phyloP scores from a whole-genome alignment of 2,113 vertebrate genomes.

The Dromiciops gliroides region DNA sequence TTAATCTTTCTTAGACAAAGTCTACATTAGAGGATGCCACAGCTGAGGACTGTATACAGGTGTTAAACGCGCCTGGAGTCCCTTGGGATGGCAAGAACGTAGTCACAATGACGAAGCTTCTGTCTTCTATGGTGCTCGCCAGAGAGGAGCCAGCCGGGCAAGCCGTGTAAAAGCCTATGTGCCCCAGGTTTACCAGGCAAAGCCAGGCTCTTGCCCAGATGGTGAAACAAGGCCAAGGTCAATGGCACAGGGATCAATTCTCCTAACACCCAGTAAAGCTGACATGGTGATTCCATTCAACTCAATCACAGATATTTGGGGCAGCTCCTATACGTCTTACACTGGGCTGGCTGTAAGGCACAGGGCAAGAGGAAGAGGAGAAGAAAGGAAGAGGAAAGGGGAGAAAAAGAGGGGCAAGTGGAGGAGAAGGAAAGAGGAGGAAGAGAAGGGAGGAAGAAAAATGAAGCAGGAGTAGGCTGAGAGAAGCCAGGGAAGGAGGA shows the following conservation, averaged over 20 bases:
- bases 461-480: too few relatives aligned
- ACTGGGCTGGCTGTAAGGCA: too few relatives aligned
- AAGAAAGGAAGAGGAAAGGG: too few relatives aligned
- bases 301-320: too few relatives aligned
- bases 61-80: conserved; percentile 60
- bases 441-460: too few relatives aligned
- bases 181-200: neutral
- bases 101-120: conserved; percentile 48
- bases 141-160: conserved; percentile 58
- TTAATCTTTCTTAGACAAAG: conserved; percentile 68
- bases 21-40: conserved; percentile 54
- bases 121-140: conserved; percentile 58
- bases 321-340: too few relatives aligned
- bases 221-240: conserved; percentile 30
- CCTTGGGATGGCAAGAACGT: conserved; percentile 57
- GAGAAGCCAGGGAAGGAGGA: too few relatives aligned
- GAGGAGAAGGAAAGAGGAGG: too few relatives aligned
- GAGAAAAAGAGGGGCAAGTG: too few relatives aligned
- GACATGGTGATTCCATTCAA: too few relatives aligned
- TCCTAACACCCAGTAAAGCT: neutral
- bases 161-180: conserved; percentile 38
- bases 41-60: conserved; percentile 51
- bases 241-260: neutral
- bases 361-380: too few relatives aligned
- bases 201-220: neutral